phyloP scores from a whole-genome alignment of 1,140 invertebrate genomes.

The Chrysopa pallens region DNA sequence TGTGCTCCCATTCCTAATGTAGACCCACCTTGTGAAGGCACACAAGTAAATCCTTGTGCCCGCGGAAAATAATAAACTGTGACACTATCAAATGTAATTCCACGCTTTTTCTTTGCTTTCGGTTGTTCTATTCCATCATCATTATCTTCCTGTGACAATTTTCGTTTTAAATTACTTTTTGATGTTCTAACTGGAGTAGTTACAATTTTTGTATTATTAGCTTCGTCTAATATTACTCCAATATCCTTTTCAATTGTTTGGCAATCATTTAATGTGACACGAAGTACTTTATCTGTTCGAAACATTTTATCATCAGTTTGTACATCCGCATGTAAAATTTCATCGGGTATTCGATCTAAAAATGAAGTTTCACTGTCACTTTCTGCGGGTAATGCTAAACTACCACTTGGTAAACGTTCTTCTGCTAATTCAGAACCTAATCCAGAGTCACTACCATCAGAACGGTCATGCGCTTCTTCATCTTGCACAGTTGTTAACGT shows the following conservation, averaged over 20 bases:
- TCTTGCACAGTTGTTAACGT: not conserved
- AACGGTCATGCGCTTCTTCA: constrained; percentile 28
- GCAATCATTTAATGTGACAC: not conserved
- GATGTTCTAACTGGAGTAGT: constrained; percentile 8
- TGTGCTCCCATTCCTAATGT: constrained; percentile 87
- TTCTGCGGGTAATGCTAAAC: constrained; percentile 18
- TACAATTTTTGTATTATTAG: not conserved
- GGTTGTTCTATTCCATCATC: constrained; percentile 16
- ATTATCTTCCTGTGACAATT: constrained; percentile 22
- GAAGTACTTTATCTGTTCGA: not conserved
- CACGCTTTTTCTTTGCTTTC: constrained; percentile 47
- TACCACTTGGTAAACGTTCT: constrained; percentile 21
- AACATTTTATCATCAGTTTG: not conserved
- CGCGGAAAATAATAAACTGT: constrained; percentile 91
- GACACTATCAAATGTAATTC: constrained; percentile 78
- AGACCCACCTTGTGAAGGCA: constrained; percentile 90
- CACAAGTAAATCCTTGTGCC: constrained; percentile 93
- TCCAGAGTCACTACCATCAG: constrained; percentile 66
- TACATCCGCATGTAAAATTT: not conserved
- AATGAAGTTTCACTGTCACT: constrained; percentile 33
- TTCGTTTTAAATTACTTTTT: constrained; percentile 36
- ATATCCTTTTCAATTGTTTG: not conserved
- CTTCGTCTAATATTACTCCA: constrained; percentile 21
- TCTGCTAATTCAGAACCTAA: constrained; percentile 31
- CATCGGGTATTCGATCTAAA: constrained; percentile 27